Evolutionary conservation across 2,797 vertebrate genomes (phyloP).

Genomic region (Enteromius anoplus): DNA sequence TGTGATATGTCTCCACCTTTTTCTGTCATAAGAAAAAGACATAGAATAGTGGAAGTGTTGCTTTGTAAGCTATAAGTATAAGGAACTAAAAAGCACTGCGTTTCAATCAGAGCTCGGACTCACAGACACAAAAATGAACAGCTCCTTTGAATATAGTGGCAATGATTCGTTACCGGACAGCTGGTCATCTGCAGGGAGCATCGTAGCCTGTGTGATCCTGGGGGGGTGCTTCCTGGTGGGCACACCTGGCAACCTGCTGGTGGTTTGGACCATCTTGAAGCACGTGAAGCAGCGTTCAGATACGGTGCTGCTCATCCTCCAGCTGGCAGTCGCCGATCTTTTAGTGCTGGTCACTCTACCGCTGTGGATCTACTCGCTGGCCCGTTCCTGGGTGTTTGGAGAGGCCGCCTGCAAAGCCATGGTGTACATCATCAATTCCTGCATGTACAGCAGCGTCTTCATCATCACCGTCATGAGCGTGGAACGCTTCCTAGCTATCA

Average conservation of each 20-base stretch:
- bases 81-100: slow-evolving; percentile 2
- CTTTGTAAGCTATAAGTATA: slow-evolving; percentile 1
- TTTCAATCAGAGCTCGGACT: not conserved
- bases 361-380: slow-evolving; percentile 87
- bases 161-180: not conserved
- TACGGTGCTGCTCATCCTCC: slow-evolving; percentile 84
- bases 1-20: slow-evolving; percentile 12
- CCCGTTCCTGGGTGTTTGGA: slow-evolving; percentile 81
- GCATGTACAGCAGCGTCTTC: slow-evolving; percentile 88
- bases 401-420: slow-evolving; percentile 76
- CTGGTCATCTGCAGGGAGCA: slow-evolving; percentile 4
- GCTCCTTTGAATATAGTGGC: not conserved
- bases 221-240: slow-evolving; percentile 82
- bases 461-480: slow-evolving; percentile 85
- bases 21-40: not conserved
- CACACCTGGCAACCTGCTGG: slow-evolving; percentile 82
- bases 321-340: slow-evolving; percentile 83
- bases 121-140: slow-evolving; percentile 8
- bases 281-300: slow-evolving; percentile 81
- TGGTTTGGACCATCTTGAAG: slow-evolving; percentile 85
- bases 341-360: slow-evolving; percentile 86
- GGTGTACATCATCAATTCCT: slow-evolving; percentile 80
- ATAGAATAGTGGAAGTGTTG: not conserved
- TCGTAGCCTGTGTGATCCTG: slow-evolving; percentile 64
- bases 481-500: slow-evolving; percentile 82